Conservation (phyloP, 2,113 vertebrate species). For the Alectura lathami region DNA sequence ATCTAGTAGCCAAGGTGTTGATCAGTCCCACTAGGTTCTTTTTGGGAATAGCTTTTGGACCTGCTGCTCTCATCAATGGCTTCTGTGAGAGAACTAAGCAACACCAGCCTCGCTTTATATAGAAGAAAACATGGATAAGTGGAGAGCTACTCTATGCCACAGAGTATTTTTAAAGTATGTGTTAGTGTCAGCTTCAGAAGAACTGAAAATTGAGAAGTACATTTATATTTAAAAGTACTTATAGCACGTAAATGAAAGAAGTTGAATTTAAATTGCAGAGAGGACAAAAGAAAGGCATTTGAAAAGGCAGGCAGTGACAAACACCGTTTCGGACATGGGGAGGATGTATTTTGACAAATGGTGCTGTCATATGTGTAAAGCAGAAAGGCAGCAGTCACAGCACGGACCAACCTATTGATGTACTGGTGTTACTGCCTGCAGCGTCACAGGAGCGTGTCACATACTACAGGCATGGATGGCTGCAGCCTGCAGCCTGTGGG, state of each 20-base stretch:
- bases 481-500: background rate
- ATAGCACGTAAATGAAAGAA: background rate
- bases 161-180: background rate
- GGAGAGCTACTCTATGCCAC: background rate
- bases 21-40: background rate
- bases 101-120: background rate
- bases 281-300: background rate
- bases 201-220: background rate
- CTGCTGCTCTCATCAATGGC: background rate
- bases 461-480: background rate
- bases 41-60: background rate
- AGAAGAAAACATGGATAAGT: background rate
- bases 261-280: background rate
- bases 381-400: background rate
- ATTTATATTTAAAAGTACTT: background rate
- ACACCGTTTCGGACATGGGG: background rate
- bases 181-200: background rate
- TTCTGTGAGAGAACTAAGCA: background rate
- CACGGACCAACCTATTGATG: background rate
- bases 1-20: background rate
- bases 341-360: background rate
- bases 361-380: background rate
- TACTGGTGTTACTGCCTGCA: background rate
- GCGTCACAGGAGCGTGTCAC: background rate
- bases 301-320: background rate